Conservation (phyloP, 2,888 invertebrate species). For the Phyllotreta striolata region DNA sequence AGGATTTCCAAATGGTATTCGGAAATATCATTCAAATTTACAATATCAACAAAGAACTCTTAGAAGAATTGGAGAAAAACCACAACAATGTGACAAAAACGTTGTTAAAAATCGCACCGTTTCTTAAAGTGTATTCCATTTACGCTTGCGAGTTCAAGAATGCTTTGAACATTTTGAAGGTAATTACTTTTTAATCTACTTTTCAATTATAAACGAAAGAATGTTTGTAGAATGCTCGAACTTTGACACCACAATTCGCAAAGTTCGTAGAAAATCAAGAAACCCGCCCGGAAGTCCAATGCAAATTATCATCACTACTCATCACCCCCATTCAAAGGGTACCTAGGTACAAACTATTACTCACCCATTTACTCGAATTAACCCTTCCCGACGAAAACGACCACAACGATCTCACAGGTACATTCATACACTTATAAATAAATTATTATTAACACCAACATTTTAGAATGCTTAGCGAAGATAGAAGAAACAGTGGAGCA, state of each 20-base stretch:
- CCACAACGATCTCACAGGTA: slow-evolving; percentile 46
- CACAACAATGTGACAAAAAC: slow-evolving; percentile 69
- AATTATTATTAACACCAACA: slow-evolving; percentile 20
- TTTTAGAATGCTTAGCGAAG: slow-evolving; percentile 70
- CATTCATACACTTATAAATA: slow-evolving; percentile 10
- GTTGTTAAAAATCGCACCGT: slow-evolving; percentile 77
- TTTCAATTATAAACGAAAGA: neutral
- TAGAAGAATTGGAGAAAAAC: slow-evolving; percentile 66
- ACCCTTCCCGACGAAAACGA: slow-evolving; percentile 46
- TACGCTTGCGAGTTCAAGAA: slow-evolving; percentile 79
- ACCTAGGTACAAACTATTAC: slow-evolving; percentile 76
- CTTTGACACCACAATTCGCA: slow-evolving; percentile 64
- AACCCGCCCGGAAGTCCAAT: slow-evolving; percentile 73
- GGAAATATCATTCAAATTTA: slow-evolving; percentile 72
- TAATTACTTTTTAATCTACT: slow-evolving; percentile 53
- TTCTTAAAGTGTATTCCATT: slow-evolving; percentile 79
- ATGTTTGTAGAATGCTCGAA: slow-evolving; percentile 64
- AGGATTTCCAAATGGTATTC: slow-evolving; percentile 66
- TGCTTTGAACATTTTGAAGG: slow-evolving; percentile 69
- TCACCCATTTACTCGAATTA: slow-evolving; percentile 69
- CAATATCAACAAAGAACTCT: slow-evolving; percentile 69
- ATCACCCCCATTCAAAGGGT: slow-evolving; percentile 82
- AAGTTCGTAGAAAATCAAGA: slow-evolving; percentile 71
- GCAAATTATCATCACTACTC: slow-evolving; percentile 74
- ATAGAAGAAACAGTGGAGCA: slow-evolving; percentile 74